Conservation (phyloP, 2,113 vertebrate genomes). For the Tragelaphus buxtoni region DNA sequence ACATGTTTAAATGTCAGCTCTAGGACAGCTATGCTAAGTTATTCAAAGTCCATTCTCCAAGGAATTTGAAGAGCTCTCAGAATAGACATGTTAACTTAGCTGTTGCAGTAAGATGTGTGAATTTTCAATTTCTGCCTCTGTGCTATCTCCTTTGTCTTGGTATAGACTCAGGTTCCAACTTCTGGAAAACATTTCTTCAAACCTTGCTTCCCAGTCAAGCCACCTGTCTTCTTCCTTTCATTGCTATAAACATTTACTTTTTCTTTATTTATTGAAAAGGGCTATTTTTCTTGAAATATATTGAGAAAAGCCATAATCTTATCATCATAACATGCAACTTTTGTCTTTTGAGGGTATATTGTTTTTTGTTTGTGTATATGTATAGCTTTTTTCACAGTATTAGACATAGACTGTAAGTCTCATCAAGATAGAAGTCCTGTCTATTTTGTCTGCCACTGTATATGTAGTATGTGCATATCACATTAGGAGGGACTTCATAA, state of each 20-base stretch:
- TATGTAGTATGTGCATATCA: not conserved
- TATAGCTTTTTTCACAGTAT: not conserved
- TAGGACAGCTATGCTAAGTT: constrained; percentile 39
- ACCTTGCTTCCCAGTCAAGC: not conserved
- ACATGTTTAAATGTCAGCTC: constrained; percentile 35
- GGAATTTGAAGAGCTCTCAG: constrained; percentile 19
- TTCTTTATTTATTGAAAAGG: constrained; percentile 13
- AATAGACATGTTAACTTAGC: constrained; percentile 43
- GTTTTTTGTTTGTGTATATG: not conserved
- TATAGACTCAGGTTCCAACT: not conserved
- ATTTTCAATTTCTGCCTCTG: not conserved
- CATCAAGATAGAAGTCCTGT: not conserved
- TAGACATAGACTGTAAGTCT: not conserved
- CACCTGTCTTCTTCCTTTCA: not conserved
- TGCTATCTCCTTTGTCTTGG: constrained; percentile 10
- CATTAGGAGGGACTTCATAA: not conserved
- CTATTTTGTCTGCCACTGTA: not conserved
- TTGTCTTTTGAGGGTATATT: not conserved
- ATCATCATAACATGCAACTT: not conserved
- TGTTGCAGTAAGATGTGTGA: not conserved
- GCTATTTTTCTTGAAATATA: not conserved
- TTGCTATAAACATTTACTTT: constrained; percentile 27
- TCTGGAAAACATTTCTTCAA: constrained; percentile 30
- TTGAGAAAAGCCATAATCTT: not conserved
- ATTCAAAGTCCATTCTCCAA: constrained; percentile 26